phyloP scores from a whole-genome alignment of 2,113 vertebrate genomes.

The Tichodroma muraria region DNA sequence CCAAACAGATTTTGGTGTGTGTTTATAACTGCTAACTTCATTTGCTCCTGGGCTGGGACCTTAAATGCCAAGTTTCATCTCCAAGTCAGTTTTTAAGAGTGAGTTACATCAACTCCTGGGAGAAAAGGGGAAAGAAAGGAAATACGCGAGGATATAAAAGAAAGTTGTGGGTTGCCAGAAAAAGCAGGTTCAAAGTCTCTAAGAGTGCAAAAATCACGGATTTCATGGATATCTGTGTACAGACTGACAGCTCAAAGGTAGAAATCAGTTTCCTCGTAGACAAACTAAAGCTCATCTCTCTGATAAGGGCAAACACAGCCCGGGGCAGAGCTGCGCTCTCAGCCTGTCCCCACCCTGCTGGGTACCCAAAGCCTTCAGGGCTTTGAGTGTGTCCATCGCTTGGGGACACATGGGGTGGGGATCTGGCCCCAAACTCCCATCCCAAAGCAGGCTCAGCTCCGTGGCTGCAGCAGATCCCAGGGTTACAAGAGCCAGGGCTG shows the following conservation, averaged over 20 bases:
- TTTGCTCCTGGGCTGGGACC: constrained; percentile 59
- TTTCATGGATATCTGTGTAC: accelerated
- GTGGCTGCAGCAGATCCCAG: not conserved
- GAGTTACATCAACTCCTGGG: not conserved
- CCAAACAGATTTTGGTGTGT: constrained; percentile 61
- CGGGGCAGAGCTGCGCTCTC: not conserved
- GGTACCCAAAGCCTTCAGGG: not conserved
- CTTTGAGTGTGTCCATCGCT: not conserved
- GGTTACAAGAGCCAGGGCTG: not conserved
- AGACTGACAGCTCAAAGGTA: not conserved
- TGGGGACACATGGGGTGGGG: accelerated
- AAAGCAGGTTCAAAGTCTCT: not conserved
- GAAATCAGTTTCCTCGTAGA: not conserved
- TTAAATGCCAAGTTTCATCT: constrained; percentile 62
- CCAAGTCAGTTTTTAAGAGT: constrained; percentile 35
- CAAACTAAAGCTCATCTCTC: not conserved
- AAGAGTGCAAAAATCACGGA: not conserved
- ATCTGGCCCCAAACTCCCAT: not conserved
- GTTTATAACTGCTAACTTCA: constrained; percentile 61
- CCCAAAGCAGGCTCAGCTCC: not conserved
- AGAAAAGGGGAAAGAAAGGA: not conserved
- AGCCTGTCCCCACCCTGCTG: not conserved
- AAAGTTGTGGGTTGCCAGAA: not conserved
- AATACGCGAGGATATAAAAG: not conserved
- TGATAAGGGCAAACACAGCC: not conserved